Evolutionary conservation across 1,140 invertebrate species (phyloP).

Genomic region (Portunus trituberculatus): DNA sequence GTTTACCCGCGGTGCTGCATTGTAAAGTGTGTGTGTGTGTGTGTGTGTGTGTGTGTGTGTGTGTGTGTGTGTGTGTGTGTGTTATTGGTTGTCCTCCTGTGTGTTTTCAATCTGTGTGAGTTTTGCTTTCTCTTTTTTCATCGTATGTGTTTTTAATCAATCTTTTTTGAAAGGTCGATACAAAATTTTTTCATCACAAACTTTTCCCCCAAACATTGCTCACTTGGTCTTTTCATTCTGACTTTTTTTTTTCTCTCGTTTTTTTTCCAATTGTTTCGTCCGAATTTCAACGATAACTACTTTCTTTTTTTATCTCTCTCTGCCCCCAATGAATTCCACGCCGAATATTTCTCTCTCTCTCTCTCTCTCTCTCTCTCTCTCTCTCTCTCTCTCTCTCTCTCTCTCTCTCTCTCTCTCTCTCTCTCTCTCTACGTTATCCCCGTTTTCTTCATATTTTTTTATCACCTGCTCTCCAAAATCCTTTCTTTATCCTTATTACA

Average conservation of each 20-base stretch:
- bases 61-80: no score
- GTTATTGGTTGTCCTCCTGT: no score
- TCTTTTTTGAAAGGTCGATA: not conserved
- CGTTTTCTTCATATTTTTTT: not conserved
- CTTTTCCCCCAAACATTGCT: no score
- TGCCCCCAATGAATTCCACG: not conserved
- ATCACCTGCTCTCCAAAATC: not conserved
- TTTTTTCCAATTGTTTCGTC: no score
- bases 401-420: slow-evolving; percentile 29
- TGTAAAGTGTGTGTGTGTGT: no score
- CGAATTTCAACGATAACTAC: not conserved
- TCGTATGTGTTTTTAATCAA: not conserved
- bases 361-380: slow-evolving; percentile 29
- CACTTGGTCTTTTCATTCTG: no score
- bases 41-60: no score
- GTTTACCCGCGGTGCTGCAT: no score
- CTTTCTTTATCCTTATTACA: not conserved
- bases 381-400: slow-evolving; percentile 29
- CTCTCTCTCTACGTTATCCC: not conserved
- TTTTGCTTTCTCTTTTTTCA: not conserved
- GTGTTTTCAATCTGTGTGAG: no score
- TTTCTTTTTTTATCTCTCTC: not conserved
- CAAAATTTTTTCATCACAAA: no score
- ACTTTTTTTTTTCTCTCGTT: no score
- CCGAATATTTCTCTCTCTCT: slow-evolving; percentile 16